phyloP scores from a whole-genome alignment of 2,888 invertebrate species.

The Ethmia dodecea region DNA sequence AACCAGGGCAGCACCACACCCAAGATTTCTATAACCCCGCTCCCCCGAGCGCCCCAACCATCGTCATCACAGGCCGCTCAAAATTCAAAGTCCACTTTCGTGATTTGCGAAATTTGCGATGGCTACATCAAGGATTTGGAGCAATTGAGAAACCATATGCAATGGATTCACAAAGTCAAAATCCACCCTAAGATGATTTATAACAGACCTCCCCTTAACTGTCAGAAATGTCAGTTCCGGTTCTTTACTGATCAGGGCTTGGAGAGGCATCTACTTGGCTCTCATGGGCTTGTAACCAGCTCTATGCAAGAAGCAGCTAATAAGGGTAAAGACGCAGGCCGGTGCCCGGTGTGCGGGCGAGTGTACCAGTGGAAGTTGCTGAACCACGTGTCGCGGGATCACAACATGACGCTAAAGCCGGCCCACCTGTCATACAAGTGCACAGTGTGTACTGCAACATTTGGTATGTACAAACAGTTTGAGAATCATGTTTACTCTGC shows the following conservation, averaged over 20 bases:
- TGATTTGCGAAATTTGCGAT: conserved; percentile 98
- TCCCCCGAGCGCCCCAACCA: conserved; percentile 83
- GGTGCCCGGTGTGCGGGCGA: conserved; percentile 96
- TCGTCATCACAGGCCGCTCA: conserved; percentile 54
- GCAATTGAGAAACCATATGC: conserved; percentile 96
- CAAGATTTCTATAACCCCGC: conserved; percentile 94
- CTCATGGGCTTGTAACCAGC: conserved; percentile 96
- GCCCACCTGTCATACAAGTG: conserved; percentile 96
- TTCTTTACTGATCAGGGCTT: conserved; percentile 98
- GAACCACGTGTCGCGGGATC: conserved; percentile 95
- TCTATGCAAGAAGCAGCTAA: conserved; percentile 98
- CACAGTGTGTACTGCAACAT: conserved; percentile 96
- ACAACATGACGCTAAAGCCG: conserved; percentile 95
- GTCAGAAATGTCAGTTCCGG: conserved; percentile 96
- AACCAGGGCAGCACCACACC: conserved; percentile 78
- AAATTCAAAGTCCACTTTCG: conserved; percentile 88
- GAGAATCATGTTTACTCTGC: conserved; percentile 97
- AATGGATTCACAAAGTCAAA: conserved; percentile 98
- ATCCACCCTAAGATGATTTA: conserved; percentile 98
- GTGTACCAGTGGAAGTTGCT: conserved; percentile 89
- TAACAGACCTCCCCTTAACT: conserved; percentile 95
- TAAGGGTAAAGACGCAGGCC: conserved; percentile 94
- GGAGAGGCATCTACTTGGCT: conserved; percentile 95
- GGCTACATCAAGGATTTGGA: conserved; percentile 98
- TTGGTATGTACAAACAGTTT: conserved; percentile 97